Percentiles rank a stretch among this genome's conserved stretches.
Evolutionary conservation across 2,113 vertebrate genomes (phyloP).

Genomic region (Phalacrocorax carbo): DNA sequence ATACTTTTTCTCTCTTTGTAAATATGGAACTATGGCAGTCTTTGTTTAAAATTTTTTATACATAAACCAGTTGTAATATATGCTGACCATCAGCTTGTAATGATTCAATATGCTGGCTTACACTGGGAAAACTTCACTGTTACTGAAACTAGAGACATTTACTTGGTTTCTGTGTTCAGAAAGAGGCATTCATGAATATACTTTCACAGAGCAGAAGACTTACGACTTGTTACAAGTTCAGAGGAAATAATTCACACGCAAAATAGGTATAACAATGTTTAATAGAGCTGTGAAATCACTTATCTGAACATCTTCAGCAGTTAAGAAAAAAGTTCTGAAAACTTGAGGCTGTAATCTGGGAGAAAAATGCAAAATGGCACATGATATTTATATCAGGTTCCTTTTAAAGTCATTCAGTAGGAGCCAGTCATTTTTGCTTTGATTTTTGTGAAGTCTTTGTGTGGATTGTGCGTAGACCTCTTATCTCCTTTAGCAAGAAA

Average conservation of each 20-base stretch:
- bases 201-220: neutral
- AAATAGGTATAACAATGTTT: neutral
- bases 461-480: neutral
- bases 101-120: neutral
- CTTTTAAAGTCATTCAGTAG: neutral
- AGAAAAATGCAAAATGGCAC: neutral
- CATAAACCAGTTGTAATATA: neutral
- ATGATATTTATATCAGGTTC: constrained; percentile 1
- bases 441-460: neutral
- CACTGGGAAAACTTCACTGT: neutral
- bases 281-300: neutral
- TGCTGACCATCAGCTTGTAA: neutral
- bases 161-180: neutral
- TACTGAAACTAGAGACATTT: neutral
- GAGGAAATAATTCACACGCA: neutral
- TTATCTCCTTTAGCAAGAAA: neutral
- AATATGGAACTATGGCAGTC: neutral
- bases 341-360: neutral
- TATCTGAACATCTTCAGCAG: neutral
- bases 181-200: neutral
- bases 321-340: neutral
- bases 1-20: neutral
- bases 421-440: neutral
- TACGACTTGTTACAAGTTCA: neutral
- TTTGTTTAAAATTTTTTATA: neutral